A percentile compares a stretch with the other conserved stretches of the same genome.
phyloP scores from a whole-genome alignment of 2,888 invertebrate species.

The Schrankia costaestrigalis region DNA sequence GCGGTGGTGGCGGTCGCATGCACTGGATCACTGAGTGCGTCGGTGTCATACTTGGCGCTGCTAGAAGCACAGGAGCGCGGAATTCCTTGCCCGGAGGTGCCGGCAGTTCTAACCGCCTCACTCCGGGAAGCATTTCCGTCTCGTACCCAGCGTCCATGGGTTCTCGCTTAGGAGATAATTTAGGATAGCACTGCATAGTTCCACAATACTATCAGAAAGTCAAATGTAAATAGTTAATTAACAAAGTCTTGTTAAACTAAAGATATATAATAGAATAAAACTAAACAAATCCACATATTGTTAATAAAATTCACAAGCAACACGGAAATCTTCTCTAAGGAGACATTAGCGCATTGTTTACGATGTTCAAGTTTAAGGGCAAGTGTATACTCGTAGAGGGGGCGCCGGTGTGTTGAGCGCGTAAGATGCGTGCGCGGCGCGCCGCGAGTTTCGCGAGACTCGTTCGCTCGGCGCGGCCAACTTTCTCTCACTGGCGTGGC shows the following conservation, averaged over 20 bases:
- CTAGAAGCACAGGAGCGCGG: constrained; percentile 67
- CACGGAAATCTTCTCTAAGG: constrained; percentile 49
- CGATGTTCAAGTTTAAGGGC: constrained; percentile 49
- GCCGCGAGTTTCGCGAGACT: constrained; percentile 72
- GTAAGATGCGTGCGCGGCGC: constrained; percentile 65
- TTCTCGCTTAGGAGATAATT: constrained; percentile 69
- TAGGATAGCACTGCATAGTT: constrained; percentile 74
- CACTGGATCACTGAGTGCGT: constrained; percentile 76
- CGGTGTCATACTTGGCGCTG: constrained; percentile 54
- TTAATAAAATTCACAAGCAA: constrained; percentile 39
- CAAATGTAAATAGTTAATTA: constrained; percentile 20
- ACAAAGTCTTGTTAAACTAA: constrained; percentile 25
- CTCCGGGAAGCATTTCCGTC: constrained; percentile 57
- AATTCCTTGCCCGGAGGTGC: constrained; percentile 76
- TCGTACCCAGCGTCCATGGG: constrained; percentile 62
- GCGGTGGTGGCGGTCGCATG: constrained; percentile 74
- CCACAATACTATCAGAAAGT: constrained; percentile 43
- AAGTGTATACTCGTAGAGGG: constrained; percentile 34
- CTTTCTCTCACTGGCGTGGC: constrained; percentile 81
- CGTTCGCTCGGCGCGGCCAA: constrained; percentile 79
- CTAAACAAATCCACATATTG: constrained; percentile 37
- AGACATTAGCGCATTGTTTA: constrained; percentile 57
- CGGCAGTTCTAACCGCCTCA: constrained; percentile 66
- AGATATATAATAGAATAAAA: constrained; percentile 22
- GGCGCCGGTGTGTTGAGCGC: constrained; percentile 48